Conservation (phyloP, 2,888 invertebrate genomes). For the Patella depressa region DNA sequence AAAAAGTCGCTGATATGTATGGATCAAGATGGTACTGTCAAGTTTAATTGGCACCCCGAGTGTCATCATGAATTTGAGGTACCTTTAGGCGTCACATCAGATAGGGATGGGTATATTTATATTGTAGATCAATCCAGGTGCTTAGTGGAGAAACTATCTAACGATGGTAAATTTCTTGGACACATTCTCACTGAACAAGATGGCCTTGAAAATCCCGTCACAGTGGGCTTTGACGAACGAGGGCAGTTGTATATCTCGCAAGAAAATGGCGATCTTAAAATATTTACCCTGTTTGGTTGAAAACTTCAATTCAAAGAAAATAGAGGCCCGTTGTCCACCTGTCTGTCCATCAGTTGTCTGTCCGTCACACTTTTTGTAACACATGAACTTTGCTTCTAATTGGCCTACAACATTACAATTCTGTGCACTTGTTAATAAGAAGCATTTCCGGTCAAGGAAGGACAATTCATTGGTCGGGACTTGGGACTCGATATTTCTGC, state of each 20-base stretch:
- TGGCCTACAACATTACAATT: no score
- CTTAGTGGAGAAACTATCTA: not conserved
- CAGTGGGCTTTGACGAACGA: not conserved
- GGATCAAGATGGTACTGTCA: not conserved
- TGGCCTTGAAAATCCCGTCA: not conserved
- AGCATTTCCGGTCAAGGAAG: no score
- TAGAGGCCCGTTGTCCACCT: no score
- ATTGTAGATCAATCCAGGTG: not conserved
- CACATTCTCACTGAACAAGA: not conserved
- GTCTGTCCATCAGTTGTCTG: no score
- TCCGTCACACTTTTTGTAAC: no score
- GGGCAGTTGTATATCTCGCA: not conserved
- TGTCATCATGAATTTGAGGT: not conserved
- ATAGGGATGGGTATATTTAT: not conserved
- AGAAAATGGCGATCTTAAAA: slow-evolving; percentile 7
- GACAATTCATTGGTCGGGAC: no score
- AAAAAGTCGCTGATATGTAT: not conserved
- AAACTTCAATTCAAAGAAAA: not conserved
- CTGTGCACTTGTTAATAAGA: no score
- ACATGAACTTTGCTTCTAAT: no score
- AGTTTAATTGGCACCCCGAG: not conserved
- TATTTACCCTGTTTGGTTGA: not conserved
- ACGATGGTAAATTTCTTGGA: not conserved
- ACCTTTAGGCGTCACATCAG: not conserved
- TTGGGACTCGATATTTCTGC: no score